A percentile compares a stretch with the other conserved stretches of the same genome.
Evolutionary conservation across 2,888 invertebrate genomes (phyloP).

Genomic region (Boloria selene): DNA sequence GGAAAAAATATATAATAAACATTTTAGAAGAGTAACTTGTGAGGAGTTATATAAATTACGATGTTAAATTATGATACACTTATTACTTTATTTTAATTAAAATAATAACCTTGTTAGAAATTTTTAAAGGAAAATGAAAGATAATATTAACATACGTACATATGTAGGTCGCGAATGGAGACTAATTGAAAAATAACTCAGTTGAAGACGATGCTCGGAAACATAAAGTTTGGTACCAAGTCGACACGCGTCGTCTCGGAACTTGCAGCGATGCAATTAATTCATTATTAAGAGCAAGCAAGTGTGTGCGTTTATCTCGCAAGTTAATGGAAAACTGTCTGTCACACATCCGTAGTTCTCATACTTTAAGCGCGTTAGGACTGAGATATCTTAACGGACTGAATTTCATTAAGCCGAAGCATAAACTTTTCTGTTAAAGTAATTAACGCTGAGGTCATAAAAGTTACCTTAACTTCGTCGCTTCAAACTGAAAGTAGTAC

Average conservation of each 20-base stretch:
- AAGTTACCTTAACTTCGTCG: conserved; percentile 27
- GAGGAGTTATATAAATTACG: too few relatives aligned
- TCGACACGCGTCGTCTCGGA: conserved; percentile 44
- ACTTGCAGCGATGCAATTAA: conserved; percentile 66
- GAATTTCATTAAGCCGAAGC: conserved; percentile 36
- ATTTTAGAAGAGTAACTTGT: too few relatives aligned
- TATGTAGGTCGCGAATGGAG: conserved; percentile 7
- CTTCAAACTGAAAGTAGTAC: conserved; percentile 18
- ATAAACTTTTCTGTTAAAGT: conserved; percentile 31
- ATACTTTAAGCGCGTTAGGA: conserved; percentile 31
- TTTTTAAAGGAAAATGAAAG: too few relatives aligned
- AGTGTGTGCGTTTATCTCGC: conserved; percentile 37
- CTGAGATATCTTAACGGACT: conserved; percentile 37
- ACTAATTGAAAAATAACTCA: conserved; percentile 35
- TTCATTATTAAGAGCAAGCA: conserved; percentile 61
- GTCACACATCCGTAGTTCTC: conserved; percentile 34
- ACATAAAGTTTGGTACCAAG: conserved; percentile 28
- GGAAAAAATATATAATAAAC: too few relatives aligned
- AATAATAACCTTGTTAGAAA: too few relatives aligned
- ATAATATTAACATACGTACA: too few relatives aligned
- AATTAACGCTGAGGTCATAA: conserved; percentile 32
- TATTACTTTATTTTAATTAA: too few relatives aligned
- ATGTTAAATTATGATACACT: too few relatives aligned
- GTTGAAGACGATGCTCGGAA: conserved; percentile 19
- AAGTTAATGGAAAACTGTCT: conserved; percentile 43